Evolutionary conservation across 2,113 vertebrate genomes (phyloP).

Genomic region (Rousettus leschenaultii): DNA sequence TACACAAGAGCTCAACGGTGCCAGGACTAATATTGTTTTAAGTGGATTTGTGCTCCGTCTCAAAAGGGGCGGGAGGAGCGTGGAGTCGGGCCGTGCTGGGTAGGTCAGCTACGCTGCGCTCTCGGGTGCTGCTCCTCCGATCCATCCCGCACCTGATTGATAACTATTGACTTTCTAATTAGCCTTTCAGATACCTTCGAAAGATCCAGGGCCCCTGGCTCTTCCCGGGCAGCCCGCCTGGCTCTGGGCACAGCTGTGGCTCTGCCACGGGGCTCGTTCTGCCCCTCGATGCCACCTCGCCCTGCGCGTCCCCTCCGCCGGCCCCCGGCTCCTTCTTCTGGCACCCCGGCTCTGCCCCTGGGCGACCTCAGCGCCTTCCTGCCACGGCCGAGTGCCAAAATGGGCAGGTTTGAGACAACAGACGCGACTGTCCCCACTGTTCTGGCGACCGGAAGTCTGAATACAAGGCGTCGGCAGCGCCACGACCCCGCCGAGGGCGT

Average conservation of each 20-base stretch:
- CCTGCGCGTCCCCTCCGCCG: fast-evolving
- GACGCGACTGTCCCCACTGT: fast-evolving
- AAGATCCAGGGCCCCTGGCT: background rate
- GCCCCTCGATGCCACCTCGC: background rate
- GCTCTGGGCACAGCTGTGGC: fast-evolving
- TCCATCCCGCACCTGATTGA: background rate
- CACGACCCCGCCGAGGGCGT: fast-evolving
- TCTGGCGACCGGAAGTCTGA: background rate
- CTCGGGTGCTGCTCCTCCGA: background rate
- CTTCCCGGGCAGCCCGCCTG: background rate
- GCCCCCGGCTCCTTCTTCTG: background rate
- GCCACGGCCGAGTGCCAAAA: fast-evolving
- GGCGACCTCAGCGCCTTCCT: fast-evolving
- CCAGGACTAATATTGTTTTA: conserved; percentile 80
- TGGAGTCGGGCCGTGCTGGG: background rate
- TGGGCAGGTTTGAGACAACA: fast-evolving
- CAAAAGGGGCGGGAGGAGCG: conserved; percentile 15
- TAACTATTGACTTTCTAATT: conserved; percentile 21
- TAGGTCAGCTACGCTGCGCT: no score
- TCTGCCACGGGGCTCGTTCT: background rate
- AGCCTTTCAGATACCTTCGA: background rate
- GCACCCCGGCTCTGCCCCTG: fast-evolving
- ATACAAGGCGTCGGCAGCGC: background rate
- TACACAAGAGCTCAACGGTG: conserved; percentile 78
- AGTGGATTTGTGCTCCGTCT: conserved; percentile 37